Conservation (phyloP, 1,140 invertebrate species). For the Penaeus chinensis region DNA sequence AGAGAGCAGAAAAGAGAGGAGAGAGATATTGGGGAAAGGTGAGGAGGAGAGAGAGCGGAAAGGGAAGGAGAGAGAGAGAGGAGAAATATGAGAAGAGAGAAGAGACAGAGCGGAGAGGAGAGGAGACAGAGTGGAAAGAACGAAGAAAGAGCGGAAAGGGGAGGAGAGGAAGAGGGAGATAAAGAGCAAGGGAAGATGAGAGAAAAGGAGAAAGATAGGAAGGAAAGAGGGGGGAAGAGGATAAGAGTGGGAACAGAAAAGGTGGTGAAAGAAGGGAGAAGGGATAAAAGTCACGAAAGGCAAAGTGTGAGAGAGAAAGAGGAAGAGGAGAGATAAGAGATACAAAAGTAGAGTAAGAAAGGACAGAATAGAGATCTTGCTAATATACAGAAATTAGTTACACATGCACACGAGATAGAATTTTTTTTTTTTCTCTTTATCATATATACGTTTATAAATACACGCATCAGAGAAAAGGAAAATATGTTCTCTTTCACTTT, state of each 20-base stretch:
- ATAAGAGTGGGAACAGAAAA: background rate
- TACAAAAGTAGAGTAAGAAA: background rate
- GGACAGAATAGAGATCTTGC: background rate
- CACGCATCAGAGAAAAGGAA: background rate
- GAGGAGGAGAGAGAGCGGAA: conserved; percentile 3
- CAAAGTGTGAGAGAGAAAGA: no score
- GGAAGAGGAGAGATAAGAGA: no score
- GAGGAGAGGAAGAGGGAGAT: background rate
- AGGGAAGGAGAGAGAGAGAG: conserved; percentile 40
- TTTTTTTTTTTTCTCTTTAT: no score
- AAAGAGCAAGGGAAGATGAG: background rate
- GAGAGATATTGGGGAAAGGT: no score
- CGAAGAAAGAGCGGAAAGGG: background rate
- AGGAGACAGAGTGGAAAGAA: conserved; percentile 1
- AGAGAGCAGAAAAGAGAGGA: no score
- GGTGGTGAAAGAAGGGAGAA: background rate
- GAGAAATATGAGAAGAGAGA: conserved; percentile 10
- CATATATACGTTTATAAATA: no score
- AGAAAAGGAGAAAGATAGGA: background rate
- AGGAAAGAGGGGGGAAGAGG: background rate
- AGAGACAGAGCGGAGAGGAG: conserved; percentile 19
- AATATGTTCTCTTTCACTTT: background rate
- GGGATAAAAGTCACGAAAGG: background rate
- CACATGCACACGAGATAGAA: no score
- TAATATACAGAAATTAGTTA: no score